Base-by-base conservation (phyloP, 2,797 vertebrate genomes). In the Lates japonicus region DNA sequence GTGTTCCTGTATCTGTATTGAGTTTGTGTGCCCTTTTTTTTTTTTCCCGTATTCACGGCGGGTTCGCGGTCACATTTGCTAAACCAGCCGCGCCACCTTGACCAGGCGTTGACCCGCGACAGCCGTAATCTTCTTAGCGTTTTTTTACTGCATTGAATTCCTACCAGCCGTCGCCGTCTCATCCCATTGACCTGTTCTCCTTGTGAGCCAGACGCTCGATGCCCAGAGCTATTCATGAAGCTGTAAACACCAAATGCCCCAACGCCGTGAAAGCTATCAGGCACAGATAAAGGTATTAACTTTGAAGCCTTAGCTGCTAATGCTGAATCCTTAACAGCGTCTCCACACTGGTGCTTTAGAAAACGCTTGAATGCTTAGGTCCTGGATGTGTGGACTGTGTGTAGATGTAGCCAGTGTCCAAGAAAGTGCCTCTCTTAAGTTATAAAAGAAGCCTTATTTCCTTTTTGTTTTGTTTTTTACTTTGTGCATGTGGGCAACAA, bases 261-360 rank as follows among this genome's bases (percentile, higher is more conserved):
- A 9, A 42, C 1, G 7, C 25, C 1, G 20, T 62, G 25, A 78
- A 80, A 85, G 58, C 80, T 55, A 63, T 60, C 77, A 70, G 68
- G 62, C 70, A 16, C 54, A 55, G 70, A 82, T 80, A 69, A 75
- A 71, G 48, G 62, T 62, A 48, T 74, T 78, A 65, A 70, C 66
- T 68, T 19, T 33, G 66, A 62, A 44, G 60, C 59, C 54, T 13
- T 2, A 37, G 77, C 49, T 11, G 42, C 70, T 69, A 69, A 82
- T 16, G 63, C 51, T 7, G 39, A 62, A 35, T 59, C 29, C 55
- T 68, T 52, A 29, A 52, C 29, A 29, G 41, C 2, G 0, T 42
- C 35, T 61, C 62, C 42, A 49, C 57, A 37, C 62, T 71, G 25
- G 31, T 60, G 13, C 69, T 41, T 41, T 3, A 20, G 44, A 58